A percentile compares a stretch with the other conserved stretches of the same genome.
Evolutionary conservation across 2,113 vertebrate species (phyloP).

Genomic region (Cebus imitator): DNA sequence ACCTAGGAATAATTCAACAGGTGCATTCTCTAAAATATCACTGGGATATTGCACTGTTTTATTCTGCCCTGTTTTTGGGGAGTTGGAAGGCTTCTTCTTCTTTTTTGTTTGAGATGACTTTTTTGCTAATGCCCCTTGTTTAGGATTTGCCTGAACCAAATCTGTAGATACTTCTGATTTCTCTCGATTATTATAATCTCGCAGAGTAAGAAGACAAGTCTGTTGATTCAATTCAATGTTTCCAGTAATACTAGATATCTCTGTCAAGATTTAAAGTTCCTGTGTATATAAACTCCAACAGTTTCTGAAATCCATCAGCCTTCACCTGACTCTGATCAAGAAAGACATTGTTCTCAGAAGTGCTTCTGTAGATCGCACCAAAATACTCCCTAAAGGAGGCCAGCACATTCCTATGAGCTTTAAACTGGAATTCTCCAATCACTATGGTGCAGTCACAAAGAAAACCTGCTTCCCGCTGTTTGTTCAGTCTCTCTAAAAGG

Average conservation of each 20-base stretch:
- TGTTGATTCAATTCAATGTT: conserved; percentile 85
- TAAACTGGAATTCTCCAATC: conserved; percentile 89
- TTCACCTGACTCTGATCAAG: conserved; percentile 94
- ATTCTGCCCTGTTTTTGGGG: conserved; percentile 77
- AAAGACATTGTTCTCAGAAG: conserved; percentile 86
- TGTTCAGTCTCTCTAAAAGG: conserved; percentile 90
- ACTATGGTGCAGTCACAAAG: conserved; percentile 92
- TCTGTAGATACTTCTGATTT: conserved; percentile 81
- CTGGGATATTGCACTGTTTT: conserved; percentile 80
- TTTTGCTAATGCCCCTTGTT: conserved; percentile 80
- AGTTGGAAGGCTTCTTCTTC: conserved; percentile 83
- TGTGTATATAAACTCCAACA: conserved; percentile 96
- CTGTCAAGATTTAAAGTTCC: conserved; percentile 93
- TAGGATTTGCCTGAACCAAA: conserved; percentile 77
- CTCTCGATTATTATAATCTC: conserved; percentile 82
- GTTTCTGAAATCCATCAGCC: conserved; percentile 92
- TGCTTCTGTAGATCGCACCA: conserved; percentile 86
- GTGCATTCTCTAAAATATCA: conserved; percentile 74
- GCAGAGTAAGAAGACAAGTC: conserved; percentile 84
- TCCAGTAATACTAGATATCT: conserved; percentile 85
- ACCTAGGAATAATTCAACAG: conserved; percentile 83
- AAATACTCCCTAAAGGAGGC: conserved; percentile 97
- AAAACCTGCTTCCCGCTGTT: conserved; percentile 88
- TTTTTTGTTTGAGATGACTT: conserved; percentile 84
- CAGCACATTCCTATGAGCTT: conserved; percentile 93